phyloP scores from a whole-genome alignment of 2,888 invertebrate species.

The Cheilosia urbana region DNA sequence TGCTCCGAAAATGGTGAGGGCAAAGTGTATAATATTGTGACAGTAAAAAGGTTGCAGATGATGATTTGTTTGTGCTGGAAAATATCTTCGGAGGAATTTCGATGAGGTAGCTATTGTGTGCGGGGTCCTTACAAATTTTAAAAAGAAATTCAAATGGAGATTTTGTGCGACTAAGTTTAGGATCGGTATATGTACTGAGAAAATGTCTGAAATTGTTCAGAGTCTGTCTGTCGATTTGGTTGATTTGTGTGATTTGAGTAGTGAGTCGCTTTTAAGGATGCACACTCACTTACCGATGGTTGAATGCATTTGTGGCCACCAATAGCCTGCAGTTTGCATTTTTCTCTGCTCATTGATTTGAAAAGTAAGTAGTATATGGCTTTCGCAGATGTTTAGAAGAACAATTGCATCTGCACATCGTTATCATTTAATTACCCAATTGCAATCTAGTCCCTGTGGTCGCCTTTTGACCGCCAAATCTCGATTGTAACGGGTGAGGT shows the following conservation, averaged over 20 bases:
- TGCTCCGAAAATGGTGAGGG: slow-evolving; percentile 49
- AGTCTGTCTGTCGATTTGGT: slow-evolving; percentile 29
- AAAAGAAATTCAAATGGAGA: slow-evolving; percentile 53
- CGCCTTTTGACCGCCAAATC: no score
- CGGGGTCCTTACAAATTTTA: slow-evolving; percentile 46
- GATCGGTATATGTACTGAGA: slow-evolving; percentile 29
- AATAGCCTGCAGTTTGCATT: no score
- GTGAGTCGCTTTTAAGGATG: neutral
- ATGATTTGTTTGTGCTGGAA: slow-evolving; percentile 43
- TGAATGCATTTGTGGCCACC: no score
- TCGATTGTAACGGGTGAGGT: no score
- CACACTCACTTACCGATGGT: neutral
- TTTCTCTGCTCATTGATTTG: no score
- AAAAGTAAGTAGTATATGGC: no score
- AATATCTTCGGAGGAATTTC: slow-evolving; percentile 12
- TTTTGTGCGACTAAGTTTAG: no score
- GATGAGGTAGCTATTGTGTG: slow-evolving; percentile 38
- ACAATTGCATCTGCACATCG: no score
- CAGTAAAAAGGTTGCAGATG: slow-evolving; percentile 55
- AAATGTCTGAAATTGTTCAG: slow-evolving; percentile 18
- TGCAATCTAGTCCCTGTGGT: no score
- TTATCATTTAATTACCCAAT: no score
- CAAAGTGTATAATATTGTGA: slow-evolving; percentile 57
- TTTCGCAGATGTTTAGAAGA: no score
- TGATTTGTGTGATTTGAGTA: slow-evolving; percentile 17